phyloP scores from a whole-genome alignment of 2,888 invertebrate genomes.

The Mesorhabditis belari region DNA sequence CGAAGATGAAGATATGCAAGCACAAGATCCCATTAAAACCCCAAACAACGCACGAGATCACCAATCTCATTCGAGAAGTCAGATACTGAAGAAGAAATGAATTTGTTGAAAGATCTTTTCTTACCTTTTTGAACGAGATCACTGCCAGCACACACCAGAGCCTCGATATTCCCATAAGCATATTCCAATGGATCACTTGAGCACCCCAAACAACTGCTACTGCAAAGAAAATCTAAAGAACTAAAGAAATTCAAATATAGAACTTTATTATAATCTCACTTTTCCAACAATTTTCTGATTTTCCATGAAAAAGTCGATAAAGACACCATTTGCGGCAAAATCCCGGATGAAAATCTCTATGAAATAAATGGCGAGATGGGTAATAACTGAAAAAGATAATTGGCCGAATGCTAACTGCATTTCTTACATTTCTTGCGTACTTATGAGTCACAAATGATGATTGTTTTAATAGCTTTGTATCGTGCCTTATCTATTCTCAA shows the following conservation, averaged over 20 bases:
- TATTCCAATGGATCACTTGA: neutral
- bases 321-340: neutral
- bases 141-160: neutral
- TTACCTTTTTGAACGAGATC: neutral
- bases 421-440: too few species aligned
- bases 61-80: neutral
- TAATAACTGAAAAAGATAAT: neutral
- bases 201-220: neutral
- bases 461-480: too few species aligned
- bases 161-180: neutral
- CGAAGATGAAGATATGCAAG: neutral
- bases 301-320: neutral
- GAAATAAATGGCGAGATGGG: neutral
- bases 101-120: neutral
- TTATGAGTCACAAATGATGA: too few species aligned
- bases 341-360: neutral
- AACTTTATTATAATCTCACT: neutral
- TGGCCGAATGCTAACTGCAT: too few species aligned
- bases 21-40: neutral
- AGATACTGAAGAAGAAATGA: neutral
- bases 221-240: neutral
- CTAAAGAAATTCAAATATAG: neutral
- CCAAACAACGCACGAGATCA: neutral
- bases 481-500: too few species aligned
- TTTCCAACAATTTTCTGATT: neutral